Evolutionary conservation across 2,888 invertebrate genomes (phyloP), one percentile per base, ranked within the genome.

Genomic region (Synergus umbraculus): DNA sequence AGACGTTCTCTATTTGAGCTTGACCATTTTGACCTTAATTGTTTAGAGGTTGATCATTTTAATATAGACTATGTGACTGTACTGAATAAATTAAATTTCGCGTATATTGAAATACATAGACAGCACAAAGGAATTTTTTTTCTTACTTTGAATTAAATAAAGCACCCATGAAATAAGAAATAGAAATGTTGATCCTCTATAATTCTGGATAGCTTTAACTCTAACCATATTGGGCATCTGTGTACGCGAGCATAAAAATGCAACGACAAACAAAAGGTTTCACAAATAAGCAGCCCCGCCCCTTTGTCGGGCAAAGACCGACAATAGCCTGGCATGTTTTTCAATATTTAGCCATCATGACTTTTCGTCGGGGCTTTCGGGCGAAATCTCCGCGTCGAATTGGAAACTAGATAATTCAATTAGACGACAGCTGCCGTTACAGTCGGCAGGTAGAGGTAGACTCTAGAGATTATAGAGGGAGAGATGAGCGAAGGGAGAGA

Each of bases 281-380:
- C 86, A 85, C 84, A 86, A 88, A 87, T 85, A 84, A 83, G 77
- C 83, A 82, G 85, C 85, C 80, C 88, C 88, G 86, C 87, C 88
- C 84, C 80, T 78, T 85, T 82, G 84, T 84, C 85, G 84, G 86
- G 85, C 84, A 82, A 86, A 84, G 86, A 83, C 85, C 88, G 87
- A 92, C 91, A 91, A 92, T 90, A 86, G 84, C 86, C 84, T 88
- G 91, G 88, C 91, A 90, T 92, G 92, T 92, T 92, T 91, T 90
- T 92, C 92, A 91, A 92, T 91, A 92, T 92, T 92, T 90, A 92
- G 91, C 90, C 91, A 90, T 91, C 91, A 90, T 90, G 92, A 91
- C 91, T 92, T 91, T 90, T 90, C 89, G 91, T 87, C 90, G 90
- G 86, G 85, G 86, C 86, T 88, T 88, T 88, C 85, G 88, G 79